Evolutionary conservation across 2,888 invertebrate species (phyloP).

Genomic region (Cetonia aurata): DNA sequence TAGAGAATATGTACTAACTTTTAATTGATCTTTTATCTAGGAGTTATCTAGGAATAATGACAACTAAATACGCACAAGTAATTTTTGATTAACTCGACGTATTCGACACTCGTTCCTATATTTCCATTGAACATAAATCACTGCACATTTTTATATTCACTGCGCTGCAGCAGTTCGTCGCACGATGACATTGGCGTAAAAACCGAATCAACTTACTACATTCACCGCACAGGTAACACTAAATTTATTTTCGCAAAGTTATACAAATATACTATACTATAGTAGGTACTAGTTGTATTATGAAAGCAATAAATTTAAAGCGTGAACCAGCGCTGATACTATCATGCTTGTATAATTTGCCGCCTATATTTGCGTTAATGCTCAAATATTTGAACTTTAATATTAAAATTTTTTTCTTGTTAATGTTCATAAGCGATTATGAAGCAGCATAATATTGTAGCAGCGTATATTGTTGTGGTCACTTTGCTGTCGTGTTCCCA

Average conservation of each 20-base stretch:
- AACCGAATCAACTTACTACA: conserved; percentile 9
- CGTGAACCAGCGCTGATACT: neutral
- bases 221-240: conserved; percentile 36
- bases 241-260: conserved; percentile 35
- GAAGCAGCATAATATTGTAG: too few species aligned
- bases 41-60: neutral
- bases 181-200: conserved; percentile 21
- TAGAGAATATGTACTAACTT: too few species aligned
- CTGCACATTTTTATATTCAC: conserved; percentile 20
- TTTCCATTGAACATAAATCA: neutral
- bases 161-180: neutral
- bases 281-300: conserved; percentile 4
- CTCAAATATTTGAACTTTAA: too few species aligned
- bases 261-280: conserved; percentile 34
- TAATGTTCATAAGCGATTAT: too few species aligned
- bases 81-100: too few species aligned
- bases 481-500: too few species aligned
- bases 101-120: neutral
- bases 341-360: too few species aligned
- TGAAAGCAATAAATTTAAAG: conserved; percentile 4
- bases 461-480: too few species aligned
- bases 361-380: too few species aligned
- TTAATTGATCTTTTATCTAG: too few species aligned
- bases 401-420: too few species aligned
- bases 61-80: too few species aligned